phyloP scores from a whole-genome alignment of 2,888 invertebrate species.

The Cephus spinipes region DNA sequence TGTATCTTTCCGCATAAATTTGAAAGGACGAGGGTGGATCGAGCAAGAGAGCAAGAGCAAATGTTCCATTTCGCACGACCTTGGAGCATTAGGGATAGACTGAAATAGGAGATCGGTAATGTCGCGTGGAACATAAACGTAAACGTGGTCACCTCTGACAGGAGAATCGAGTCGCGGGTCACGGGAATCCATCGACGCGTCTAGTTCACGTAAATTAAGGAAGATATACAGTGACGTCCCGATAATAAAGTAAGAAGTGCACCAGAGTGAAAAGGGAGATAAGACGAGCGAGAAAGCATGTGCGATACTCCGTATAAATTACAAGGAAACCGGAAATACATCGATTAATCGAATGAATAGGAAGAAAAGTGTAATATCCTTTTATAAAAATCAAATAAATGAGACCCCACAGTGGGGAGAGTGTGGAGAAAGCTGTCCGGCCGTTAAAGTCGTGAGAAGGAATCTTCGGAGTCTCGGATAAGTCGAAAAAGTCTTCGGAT shows the following conservation, averaged over 20 bases:
- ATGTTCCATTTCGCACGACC: background rate
- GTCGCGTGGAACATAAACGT: slow-evolving; percentile 1
- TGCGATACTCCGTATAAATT: background rate
- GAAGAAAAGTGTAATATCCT: background rate
- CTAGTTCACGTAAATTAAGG: background rate
- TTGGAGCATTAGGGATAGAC: slow-evolving; percentile 1
- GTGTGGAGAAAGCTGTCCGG: background rate
- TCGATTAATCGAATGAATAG: background rate
- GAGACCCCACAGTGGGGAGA: background rate
- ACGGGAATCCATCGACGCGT: background rate
- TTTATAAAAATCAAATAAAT: background rate
- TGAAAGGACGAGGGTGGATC: background rate
- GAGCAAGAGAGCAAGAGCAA: background rate
- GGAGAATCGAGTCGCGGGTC: background rate
- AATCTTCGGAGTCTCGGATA: background rate
- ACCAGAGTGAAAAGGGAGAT: background rate
- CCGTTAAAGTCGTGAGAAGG: background rate
- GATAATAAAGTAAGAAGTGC: background rate
- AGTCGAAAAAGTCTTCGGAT: too few relatives aligned
- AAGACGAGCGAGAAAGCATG: background rate
- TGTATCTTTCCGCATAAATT: background rate
- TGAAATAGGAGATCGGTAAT: background rate
- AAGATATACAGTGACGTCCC: background rate
- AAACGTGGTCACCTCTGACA: background rate
- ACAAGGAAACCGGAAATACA: background rate